These are phyloP conservation scores for Poecilia wingei DNA, from an alignment of 2,797 vertebrate genomes.

Conservation along the genomic window DNA sequence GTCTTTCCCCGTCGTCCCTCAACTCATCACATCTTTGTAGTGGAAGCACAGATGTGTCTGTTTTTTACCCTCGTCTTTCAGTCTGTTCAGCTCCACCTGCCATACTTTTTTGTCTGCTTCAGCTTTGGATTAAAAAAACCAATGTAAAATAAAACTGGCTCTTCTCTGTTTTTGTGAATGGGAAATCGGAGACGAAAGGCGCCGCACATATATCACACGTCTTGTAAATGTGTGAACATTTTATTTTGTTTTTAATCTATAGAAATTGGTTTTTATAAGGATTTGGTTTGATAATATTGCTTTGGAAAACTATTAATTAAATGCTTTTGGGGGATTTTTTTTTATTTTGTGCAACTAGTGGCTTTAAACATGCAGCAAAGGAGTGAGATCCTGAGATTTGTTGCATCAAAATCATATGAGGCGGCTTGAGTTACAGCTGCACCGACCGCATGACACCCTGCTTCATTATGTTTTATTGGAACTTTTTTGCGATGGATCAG, in stretches of 20 bases:
- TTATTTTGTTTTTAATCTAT: not conserved
- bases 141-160: constrained; percentile 48
- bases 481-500: not conserved
- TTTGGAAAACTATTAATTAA: too few species aligned
- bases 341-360: not conserved
- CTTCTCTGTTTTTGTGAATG: not conserved
- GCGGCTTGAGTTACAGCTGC: not conserved
- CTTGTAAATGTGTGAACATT: not conserved
- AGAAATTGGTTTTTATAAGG: not conserved
- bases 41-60: constrained; percentile 52
- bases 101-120: constrained; percentile 79
- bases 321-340: not conserved
- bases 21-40: constrained; percentile 54
- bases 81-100: constrained; percentile 72
- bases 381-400: not conserved
- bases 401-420: not conserved
- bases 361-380: not conserved
- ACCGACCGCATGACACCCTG: not conserved
- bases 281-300: not conserved
- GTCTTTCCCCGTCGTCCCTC: not conserved
- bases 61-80: constrained; percentile 26
- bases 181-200: not conserved
- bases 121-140: constrained; percentile 83
- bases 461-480: not conserved
- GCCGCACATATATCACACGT: not conserved